Evolutionary conservation across 2,797 vertebrate species (phyloP).

Genomic region (Cichlasoma orientale): DNA sequence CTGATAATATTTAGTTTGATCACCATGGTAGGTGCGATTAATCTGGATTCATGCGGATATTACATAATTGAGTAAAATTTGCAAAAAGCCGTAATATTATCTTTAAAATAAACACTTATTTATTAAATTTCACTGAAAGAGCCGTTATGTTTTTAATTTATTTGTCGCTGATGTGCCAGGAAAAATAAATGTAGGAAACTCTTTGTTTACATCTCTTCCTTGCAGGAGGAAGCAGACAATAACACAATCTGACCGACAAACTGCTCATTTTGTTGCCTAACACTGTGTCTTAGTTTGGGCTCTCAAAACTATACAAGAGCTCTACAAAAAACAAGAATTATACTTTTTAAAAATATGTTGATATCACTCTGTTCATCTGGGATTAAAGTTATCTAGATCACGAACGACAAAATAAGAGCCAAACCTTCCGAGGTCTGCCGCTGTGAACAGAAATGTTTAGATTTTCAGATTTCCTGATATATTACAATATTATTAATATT

Average conservation of each 20-base stretch:
- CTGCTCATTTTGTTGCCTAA: neutral
- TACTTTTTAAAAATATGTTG: neutral
- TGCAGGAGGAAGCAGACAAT: neutral
- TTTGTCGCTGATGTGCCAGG: neutral
- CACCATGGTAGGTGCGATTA: neutral
- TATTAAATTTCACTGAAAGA: neutral
- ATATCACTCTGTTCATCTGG: neutral
- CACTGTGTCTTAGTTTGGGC: neutral
- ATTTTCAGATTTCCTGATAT: neutral
- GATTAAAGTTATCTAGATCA: neutral
- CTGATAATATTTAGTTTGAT: neutral
- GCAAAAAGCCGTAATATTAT: neutral
- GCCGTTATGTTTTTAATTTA: neutral
- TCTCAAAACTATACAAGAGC: neutral
- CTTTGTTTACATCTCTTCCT: neutral
- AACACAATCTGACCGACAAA: neutral
- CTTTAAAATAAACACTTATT: neutral
- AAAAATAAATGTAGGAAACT: neutral
- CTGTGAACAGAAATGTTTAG: neutral
- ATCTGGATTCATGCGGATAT: rapidly evolving
- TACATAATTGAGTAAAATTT: neutral
- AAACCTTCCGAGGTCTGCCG: neutral
- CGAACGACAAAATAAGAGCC: neutral
- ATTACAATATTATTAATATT: neutral
- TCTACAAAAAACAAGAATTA: neutral